Conservation (phyloP, 2,113 vertebrate genomes). For the Syngnathoides biaculeatus region DNA sequence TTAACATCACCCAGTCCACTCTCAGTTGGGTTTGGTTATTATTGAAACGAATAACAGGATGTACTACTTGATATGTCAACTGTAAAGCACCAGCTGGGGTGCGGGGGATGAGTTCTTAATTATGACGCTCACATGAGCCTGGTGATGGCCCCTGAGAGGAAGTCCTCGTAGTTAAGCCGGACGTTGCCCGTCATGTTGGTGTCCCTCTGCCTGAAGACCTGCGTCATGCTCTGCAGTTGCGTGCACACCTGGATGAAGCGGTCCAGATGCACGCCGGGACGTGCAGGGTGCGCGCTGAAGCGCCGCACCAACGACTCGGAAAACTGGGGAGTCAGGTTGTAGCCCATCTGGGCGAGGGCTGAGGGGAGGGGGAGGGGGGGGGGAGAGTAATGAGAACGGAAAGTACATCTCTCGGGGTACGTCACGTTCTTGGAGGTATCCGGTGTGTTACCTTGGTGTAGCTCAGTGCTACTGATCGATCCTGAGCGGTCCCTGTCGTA, state of each 20-base stretch:
- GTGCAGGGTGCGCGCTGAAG: constrained; percentile 45
- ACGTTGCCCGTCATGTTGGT: constrained; percentile 74
- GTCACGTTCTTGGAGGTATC: not conserved
- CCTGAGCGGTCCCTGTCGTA: constrained; percentile 88
- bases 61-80: constrained; percentile 8
- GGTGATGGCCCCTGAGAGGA: constrained; percentile 79
- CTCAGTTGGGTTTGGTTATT: not conserved
- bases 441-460: constrained; percentile 84
- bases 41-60: constrained; percentile 28
- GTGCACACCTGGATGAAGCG: constrained; percentile 94
- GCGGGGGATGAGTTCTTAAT: constrained; percentile 13
- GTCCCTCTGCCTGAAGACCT: constrained; percentile 89
- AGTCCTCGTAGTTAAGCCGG: constrained; percentile 90
- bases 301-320: constrained; percentile 80
- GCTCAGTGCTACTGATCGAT: constrained; percentile 79
- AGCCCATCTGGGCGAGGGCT: constrained; percentile 95
- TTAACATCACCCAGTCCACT: too few relatives aligned
- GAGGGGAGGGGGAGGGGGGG: not conserved
- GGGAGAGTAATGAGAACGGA: not conserved
- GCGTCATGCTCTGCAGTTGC: constrained; percentile 86
- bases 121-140: constrained; percentile 82
- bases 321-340: constrained; percentile 92
- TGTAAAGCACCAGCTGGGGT: not conserved
- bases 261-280: constrained; percentile 85
- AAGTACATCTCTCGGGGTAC: not conserved